phyloP scores from a whole-genome alignment of 23 tunicate species.

The Ciona savignyi region DNA sequence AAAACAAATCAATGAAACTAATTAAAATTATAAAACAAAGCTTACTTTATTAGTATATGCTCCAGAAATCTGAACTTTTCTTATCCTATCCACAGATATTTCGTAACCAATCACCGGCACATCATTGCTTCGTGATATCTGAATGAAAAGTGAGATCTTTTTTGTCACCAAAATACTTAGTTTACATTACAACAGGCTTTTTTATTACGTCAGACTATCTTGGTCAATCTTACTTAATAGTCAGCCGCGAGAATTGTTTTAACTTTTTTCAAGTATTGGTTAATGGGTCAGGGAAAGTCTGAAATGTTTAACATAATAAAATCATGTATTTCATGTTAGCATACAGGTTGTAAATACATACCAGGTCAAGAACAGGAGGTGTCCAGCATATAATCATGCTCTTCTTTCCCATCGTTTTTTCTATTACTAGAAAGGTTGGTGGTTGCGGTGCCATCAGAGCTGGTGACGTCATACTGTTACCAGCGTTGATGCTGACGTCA shows the following conservation, averaged over 20 bases:
- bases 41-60: constrained; percentile 49
- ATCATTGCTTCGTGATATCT: constrained; percentile 71
- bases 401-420: constrained; percentile 63
- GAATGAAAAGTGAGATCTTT: too few relatives aligned
- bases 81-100: constrained; percentile 32
- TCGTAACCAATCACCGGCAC: constrained; percentile 66
- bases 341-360: neutral
- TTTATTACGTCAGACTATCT: too few relatives aligned
- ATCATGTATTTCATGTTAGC: neutral
- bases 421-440: constrained; percentile 55
- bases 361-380: constrained; percentile 64
- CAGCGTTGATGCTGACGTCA: neutral
- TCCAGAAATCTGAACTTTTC: constrained; percentile 57
- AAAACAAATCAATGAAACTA: too few relatives aligned
- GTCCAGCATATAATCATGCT: constrained; percentile 65
- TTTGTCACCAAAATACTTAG: too few relatives aligned
- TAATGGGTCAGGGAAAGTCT: too few relatives aligned
- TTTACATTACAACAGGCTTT: too few relatives aligned
- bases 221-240: too few relatives aligned
- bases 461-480: constrained; percentile 9
- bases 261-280: too few relatives aligned
- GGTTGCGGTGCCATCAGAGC: constrained; percentile 29
- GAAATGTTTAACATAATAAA: too few relatives aligned
- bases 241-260: too few relatives aligned
- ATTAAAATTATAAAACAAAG: too few relatives aligned